Base-by-base conservation (phyloP, 1,140 invertebrate species). In the Drosophila subobscura region DNA sequence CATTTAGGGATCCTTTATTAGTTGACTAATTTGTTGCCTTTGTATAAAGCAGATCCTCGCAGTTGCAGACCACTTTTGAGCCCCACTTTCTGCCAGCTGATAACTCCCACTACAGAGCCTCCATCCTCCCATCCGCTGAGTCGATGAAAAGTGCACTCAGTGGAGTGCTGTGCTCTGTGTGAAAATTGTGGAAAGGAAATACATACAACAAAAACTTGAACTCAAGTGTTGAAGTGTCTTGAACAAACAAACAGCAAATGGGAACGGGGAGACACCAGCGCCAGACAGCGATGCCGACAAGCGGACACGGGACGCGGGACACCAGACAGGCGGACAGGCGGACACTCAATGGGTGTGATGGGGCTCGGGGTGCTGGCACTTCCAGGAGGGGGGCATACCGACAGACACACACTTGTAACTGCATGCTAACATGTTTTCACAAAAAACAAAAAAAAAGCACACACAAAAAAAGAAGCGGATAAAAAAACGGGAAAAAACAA, bases 401-500 rank as follows among this genome's bases (percentile, higher is more conserved):
- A 49, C 55, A 42, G 50, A 37, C 65, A 59, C 58, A 85, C 80
- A 85, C 80, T 86, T 85, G 80, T 86, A 85, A 80, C 68, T 74
- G 68, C 81, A 81, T 81, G 83, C 81, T 85, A 86, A 85, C 81
- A 85, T 88, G 81, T 85, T 86, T 81, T 49, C 60, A 56, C 68
- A 63, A 72, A 61, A n/a, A n/a, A n/a, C n/a, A n/a, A n/a, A n/a
- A n/a, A n/a, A n/a, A 72, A 20, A 20, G 16, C 16, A 20, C 16
- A 20, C 16, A 20, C 16, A 66, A 51, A 65, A 25, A 49, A 49
- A 64, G 8, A 52, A 52, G 27, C 29, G 2, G 14, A 14, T 22
- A 66, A 61, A 61, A 59, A 42, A 70, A 71, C 46, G 55, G 58
- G 58, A 61, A 72, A 59, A 72, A 60, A 52, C 61, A 66, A 71